Conservation (phyloP, 2,797 vertebrate genomes). For the Siniperca undulata region DNA sequence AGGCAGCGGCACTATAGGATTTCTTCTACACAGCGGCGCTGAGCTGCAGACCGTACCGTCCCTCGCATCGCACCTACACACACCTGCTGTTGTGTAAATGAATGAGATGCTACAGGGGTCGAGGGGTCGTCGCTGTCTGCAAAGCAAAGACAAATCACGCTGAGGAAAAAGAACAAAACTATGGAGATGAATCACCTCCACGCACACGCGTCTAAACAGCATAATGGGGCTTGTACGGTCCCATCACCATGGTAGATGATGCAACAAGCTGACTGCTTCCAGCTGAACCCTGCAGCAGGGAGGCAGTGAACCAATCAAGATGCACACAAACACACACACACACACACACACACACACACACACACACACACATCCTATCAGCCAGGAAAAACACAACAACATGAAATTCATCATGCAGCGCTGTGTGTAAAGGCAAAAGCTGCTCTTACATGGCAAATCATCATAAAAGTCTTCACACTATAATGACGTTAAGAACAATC, state of each 20-base stretch:
- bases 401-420: constrained; percentile 6
- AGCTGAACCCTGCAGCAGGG: constrained; percentile 57
- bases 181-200: constrained; percentile 59
- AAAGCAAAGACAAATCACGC: constrained; percentile 44
- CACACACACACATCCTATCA: constrained; percentile 11
- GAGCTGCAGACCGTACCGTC: constrained; percentile 11
- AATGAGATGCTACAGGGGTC: constrained; percentile 24
- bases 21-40: background rate
- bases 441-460: constrained; percentile 25
- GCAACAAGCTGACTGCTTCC: constrained; percentile 60
- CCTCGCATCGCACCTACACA: constrained; percentile 24
- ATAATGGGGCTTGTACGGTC: constrained; percentile 49
- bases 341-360: background rate
- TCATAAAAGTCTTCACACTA: constrained; percentile 17
- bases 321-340: background rate
- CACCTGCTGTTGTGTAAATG: constrained; percentile 49
- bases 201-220: constrained; percentile 45
- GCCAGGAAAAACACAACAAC: constrained; percentile 22
- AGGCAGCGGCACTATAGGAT: background rate
- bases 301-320: constrained; percentile 31
- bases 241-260: constrained; percentile 59
- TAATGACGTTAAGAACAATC: constrained; percentile 20
- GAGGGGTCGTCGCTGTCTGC: constrained; percentile 30
- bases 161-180: constrained; percentile 42
- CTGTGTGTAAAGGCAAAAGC: constrained; percentile 26